phyloP scores from a whole-genome alignment of 2,888 invertebrate species.

The Tenodera sinensis region DNA sequence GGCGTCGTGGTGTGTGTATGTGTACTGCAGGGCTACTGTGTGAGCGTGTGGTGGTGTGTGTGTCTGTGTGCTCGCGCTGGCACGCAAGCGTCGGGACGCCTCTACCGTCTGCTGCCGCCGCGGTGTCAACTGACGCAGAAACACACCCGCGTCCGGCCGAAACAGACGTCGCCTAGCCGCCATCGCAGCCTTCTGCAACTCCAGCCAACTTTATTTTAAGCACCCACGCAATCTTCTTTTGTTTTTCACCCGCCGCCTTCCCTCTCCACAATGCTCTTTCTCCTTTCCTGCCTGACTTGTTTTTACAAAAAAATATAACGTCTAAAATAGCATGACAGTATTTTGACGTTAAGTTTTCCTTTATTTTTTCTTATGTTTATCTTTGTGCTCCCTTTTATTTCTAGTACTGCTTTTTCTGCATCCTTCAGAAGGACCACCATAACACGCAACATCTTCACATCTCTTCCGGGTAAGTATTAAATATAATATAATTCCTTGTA shows the following conservation, averaged over 20 bases:
- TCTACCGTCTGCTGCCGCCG: neutral
- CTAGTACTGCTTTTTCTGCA: neutral
- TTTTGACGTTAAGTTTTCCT: neutral
- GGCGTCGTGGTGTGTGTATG: neutral
- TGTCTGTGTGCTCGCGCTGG: neutral
- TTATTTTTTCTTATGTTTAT: neutral
- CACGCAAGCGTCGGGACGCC: neutral
- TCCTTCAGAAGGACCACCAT: neutral
- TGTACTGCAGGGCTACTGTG: conserved; percentile 3
- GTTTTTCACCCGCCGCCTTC: conserved; percentile 17
- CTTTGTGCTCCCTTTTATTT: neutral
- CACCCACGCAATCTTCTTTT: conserved; percentile 1
- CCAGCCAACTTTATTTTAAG: neutral
- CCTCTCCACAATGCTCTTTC: neutral
- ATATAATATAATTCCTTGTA: neutral
- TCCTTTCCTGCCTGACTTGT: neutral
- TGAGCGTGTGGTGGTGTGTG: neutral
- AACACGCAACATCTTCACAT: neutral
- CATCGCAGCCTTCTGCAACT: neutral
- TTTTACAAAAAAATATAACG: neutral
- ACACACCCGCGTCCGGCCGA: neutral
- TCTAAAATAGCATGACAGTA: neutral
- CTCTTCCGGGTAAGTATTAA: neutral
- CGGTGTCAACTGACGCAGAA: neutral
- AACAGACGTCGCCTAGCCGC: neutral